These are phyloP conservation scores for Drosophila lowei DNA, from an alignment of 1,140 invertebrate species.

Conservation along the genomic window DNA sequence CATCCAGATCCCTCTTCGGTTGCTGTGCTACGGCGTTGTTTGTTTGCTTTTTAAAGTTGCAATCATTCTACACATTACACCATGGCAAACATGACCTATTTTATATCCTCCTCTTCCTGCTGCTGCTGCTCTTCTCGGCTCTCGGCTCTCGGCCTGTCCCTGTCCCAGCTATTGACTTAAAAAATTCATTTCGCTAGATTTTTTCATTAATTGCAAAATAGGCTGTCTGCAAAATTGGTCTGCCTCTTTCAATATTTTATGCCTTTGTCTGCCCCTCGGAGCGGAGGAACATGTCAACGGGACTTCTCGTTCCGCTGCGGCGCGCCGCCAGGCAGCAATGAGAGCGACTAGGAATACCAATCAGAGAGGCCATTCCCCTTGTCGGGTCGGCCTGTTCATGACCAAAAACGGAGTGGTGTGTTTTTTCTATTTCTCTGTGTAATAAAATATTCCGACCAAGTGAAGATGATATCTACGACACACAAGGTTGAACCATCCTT, in stretches of 20 bases:
- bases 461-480: constrained; percentile 19
- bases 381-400: neutral
- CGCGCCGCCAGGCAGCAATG: constrained; percentile 21
- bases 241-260: constrained; percentile 62
- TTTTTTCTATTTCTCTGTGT: constrained; percentile 17
- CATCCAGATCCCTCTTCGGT: constrained; percentile 6
- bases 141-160: constrained; percentile 25
- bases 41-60: constrained; percentile 80
- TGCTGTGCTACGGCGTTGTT: constrained; percentile 39
- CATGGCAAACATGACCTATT: constrained; percentile 79
- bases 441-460: constrained; percentile 10
- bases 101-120: constrained; percentile 13
- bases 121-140: neutral
- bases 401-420: constrained; percentile 12
- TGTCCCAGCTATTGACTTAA: constrained; percentile 54
- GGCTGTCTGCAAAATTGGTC: constrained; percentile 22
- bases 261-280: constrained; percentile 41
- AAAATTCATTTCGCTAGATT: constrained; percentile 73
- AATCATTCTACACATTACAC: constrained; percentile 81
- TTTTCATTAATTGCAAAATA: constrained; percentile 78
- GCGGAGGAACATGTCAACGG: neutral
- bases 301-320: constrained; percentile 26
- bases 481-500: neutral
- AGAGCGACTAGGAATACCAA: constrained; percentile 28
- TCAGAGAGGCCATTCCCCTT: constrained; percentile 36